Percentiles rank a stretch among this genome's conserved stretches.
Conservation (phyloP, 2,888 invertebrate genomes). For the Uloborus plumipes region DNA sequence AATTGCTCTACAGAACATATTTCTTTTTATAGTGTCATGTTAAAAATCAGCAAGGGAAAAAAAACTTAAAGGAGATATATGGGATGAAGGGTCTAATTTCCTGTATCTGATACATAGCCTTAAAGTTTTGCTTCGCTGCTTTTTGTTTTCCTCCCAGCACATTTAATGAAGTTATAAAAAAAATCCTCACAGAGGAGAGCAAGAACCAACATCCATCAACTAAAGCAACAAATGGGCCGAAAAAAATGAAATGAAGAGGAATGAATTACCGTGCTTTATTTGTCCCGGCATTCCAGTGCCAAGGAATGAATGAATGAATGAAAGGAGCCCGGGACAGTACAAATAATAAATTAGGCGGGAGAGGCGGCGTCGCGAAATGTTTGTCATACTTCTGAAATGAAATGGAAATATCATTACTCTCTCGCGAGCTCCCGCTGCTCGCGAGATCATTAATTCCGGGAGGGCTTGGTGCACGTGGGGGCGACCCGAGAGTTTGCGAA, state of each 20-base stretch:
- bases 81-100: no score
- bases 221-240: slow-evolving; percentile 31
- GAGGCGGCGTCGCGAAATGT: slow-evolving; percentile 32
- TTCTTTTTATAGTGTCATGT: no score
- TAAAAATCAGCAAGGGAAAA: no score
- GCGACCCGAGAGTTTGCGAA: background rate
- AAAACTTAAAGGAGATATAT: no score
- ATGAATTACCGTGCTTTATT: slow-evolving; percentile 40
- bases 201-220: background rate
- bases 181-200: background rate
- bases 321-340: slow-evolving; percentile 29
- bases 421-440: slow-evolving; percentile 11
- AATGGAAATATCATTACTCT: slow-evolving; percentile 56
- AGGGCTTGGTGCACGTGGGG: slow-evolving; percentile 6
- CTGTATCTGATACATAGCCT: no score
- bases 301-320: slow-evolving; percentile 15
- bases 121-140: no score
- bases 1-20: no score
- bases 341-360: slow-evolving; percentile 41
- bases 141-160: no score
- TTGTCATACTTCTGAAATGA: slow-evolving; percentile 58
- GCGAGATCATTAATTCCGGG: slow-evolving; percentile 30
- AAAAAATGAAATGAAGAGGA: slow-evolving; percentile 24
- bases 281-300: slow-evolving; percentile 15
- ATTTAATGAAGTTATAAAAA: no score